Percentiles rank a stretch among this genome's conserved stretches.
These are phyloP conservation scores for Otocyon megalotis DNA, from an alignment of 2,113 vertebrate species.

Conservation along the genomic window DNA sequence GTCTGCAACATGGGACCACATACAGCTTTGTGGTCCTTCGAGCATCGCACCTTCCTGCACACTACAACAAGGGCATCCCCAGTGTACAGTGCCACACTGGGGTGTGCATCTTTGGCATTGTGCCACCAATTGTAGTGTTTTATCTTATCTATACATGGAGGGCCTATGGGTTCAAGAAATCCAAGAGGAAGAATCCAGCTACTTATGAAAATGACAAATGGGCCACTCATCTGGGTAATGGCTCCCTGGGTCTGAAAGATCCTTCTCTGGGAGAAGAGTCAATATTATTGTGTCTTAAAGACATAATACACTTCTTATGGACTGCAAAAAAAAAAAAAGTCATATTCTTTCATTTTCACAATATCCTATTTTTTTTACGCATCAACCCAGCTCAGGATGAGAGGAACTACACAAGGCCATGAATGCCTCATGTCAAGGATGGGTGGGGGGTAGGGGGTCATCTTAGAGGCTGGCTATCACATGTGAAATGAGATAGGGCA, in stretches of 20 bases:
- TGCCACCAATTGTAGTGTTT: conserved; percentile 79
- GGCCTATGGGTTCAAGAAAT: conserved; percentile 86
- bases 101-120: not conserved
- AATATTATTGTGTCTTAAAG: conserved; percentile 5
- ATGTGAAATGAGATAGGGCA: not conserved
- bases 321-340: not conserved
- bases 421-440: not conserved
- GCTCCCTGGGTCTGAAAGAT: not conserved
- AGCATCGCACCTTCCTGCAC: not conserved
- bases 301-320: conserved; percentile 72
- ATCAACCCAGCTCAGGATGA: not conserved
- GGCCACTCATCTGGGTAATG: conserved; percentile 51
- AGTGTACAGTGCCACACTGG: not conserved
- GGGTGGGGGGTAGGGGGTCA: not conserved
- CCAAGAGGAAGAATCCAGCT: conserved; percentile 91
- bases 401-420: not conserved
- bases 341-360: not conserved
- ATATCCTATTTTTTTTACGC: not conserved
- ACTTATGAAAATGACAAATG: conserved; percentile 88
- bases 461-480: not conserved
- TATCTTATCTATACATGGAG: conserved; percentile 93
- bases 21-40: not conserved
- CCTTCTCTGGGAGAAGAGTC: conserved; percentile 48
- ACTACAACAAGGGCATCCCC: not conserved
- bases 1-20: not conserved